Evolutionary conservation across 2,113 vertebrate genomes (phyloP), one percentile per base, ranked within the genome.

Genomic region (Etia nguti): DNA sequence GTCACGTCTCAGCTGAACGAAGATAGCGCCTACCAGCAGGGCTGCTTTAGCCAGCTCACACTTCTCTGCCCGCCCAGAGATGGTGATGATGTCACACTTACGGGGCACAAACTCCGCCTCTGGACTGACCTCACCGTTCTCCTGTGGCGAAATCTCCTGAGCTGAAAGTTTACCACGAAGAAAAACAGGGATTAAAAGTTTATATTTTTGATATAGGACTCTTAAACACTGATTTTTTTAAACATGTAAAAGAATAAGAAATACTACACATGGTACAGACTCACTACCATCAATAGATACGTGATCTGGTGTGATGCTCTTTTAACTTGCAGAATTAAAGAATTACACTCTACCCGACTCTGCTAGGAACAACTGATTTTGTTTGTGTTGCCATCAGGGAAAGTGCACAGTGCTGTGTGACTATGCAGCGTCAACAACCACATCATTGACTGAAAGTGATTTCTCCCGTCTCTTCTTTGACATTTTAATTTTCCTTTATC

Each of bases 1-100:
- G 1, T 77, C 24, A 50, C 10, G 31, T 18, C 1, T 83, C 18
- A 20, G 60, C 48, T 50, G 4, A 62, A 34, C 31, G 2, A 12
- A 34, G 26, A 48, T 4, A 5, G 4, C 2, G 5, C 94, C 3
- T 91, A 97, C 97, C 91, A 97, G 94, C 65, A 97, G 90, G n/a
- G 97, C 96, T 1, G 91, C 90, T 86, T 94, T 95, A 1, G 97
- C 97, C 79, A 86, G 80, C 68, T 97, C 97, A 36, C 97, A 97
- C 92, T 95, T 97, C 89, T 97, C 97, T 6, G 92, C 94, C 12
- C 94, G 95, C 13, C 97, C 97, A 0, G 94, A 93, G 79, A 97
- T 96, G 18, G 85, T 85, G 89, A 97, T 97, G 90, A 95, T 91
- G 94, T 97, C 97, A 88, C 96, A 96, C 89, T 96, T 97, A 77